Evolutionary conservation across 92 coral and sea anemone species (phyloP), one percentile per base, ranked within the genome.

Genomic region (Micromussa lordhowensis): DNA sequence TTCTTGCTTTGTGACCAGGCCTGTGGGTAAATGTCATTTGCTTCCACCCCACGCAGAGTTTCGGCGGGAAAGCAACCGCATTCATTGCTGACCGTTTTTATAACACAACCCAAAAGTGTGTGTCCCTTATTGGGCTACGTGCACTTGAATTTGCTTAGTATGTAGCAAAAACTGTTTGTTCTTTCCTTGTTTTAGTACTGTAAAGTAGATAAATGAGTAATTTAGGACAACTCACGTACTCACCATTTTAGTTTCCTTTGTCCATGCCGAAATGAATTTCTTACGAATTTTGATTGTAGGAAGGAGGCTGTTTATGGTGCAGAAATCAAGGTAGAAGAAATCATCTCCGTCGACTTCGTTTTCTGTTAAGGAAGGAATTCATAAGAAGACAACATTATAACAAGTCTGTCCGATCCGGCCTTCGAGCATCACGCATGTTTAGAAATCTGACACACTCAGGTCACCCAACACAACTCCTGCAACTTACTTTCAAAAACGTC

Each of bases 301-400:
- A 36, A 73, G 35, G 35, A 73, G 8, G 8, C 38, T 73, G 78
- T 30, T 73, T 30, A 82, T 68, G 48, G 69, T 87, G 18, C 55
- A 59, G 35, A 81, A 66, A 53, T 88, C 91, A 51, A 88, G 87
- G 49, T 66, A 88, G 77, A 71, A 89, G 76, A 89, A 84, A 77
- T 83, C 88, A 76, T 57, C 75, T 35, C 48, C 48, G 48, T 40
- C 48, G 3, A 40, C 48, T 40, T 4, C 48, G 48, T 40, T 40
- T 40, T 40, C 48, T 40, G 48, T 40, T 36, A 40, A 40, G 48
- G 6, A 40, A 40, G 48, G 48, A 40, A 40, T 40, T 40, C 4
- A 40, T 40, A 40, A 40, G 48, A 40, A 40, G 48, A 40, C 48
- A 4, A 40, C 48, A 40, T 40, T 40, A 40, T 40, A 40, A 40